Conservation (phyloP, 2,797 vertebrate species). For the Eptatretus atami region DNA sequence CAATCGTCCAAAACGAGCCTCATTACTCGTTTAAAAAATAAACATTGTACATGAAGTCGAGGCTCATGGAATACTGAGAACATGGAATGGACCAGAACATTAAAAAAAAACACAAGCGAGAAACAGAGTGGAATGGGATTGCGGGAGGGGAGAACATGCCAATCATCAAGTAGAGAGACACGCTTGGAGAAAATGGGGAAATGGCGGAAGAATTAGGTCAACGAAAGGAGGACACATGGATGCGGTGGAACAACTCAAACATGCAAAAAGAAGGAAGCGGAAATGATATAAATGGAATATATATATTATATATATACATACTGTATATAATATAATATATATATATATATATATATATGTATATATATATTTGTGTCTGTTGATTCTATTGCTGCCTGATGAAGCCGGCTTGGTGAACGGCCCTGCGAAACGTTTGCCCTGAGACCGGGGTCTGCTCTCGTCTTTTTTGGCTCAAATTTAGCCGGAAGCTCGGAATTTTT, state of each 20-base stretch:
- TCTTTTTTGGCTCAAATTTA: no score
- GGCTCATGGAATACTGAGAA: no score
- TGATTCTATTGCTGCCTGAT: no score
- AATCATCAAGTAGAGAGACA: neutral
- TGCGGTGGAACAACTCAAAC: neutral
- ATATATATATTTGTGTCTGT: no score
- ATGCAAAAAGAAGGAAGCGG: neutral
- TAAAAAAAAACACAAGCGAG: neutral
- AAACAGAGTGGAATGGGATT: neutral
- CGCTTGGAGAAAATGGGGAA: neutral
- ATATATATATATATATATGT: neutral
- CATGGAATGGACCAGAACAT: neutral
- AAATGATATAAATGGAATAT: neutral
- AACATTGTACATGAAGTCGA: no score
- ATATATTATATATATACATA: neutral
- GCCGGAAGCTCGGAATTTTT: no score
- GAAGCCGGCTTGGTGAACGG: no score
- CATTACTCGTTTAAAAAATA: no score
- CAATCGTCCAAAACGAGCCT: no score
- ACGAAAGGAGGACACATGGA: neutral
- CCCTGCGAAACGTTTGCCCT: no score
- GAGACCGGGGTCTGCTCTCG: no score
- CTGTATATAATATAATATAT: no score
- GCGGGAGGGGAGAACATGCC: neutral
- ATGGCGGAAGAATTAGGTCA: neutral